Evolutionary conservation across 2,888 invertebrate species (phyloP).

Genomic region (Rotaria macrura): DNA sequence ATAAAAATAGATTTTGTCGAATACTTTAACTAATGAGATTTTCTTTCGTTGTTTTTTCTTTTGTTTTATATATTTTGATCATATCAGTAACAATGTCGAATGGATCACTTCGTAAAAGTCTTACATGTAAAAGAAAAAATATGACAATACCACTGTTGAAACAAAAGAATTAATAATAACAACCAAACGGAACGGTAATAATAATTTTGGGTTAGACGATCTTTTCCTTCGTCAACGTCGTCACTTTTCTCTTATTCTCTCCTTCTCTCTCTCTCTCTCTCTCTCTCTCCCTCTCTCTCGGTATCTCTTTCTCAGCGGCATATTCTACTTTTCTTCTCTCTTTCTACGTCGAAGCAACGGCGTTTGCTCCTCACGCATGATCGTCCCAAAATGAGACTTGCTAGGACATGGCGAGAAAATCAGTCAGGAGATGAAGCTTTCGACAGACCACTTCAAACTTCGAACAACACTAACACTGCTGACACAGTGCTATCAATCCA

Average conservation of each 20-base stretch:
- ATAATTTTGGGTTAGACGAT: not conserved
- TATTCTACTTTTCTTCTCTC: not conserved
- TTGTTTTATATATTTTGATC: not conserved
- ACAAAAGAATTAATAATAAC: not conserved
- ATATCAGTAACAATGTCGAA: not conserved
- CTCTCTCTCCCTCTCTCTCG: not conserved
- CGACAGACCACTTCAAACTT: not conserved
- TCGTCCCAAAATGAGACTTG: conserved; percentile 21
- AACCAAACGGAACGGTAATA: not conserved
- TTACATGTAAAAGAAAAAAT: not conserved
- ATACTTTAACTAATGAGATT: not conserved
- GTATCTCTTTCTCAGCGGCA: no score
- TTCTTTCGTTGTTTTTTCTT: not conserved
- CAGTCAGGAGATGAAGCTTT: conserved; percentile 19
- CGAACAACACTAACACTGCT: not conserved
- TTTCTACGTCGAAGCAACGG: not conserved
- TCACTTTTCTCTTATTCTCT: not conserved
- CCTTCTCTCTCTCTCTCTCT: not conserved
- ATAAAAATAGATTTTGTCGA: not conserved
- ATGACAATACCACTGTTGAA: not conserved
- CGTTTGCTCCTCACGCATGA: conserved; percentile 19
- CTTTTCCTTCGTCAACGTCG: not conserved
- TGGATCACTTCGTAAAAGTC: not conserved
- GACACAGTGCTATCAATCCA: not conserved
- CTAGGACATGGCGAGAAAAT: not conserved